phyloP scores from a whole-genome alignment of 2,113 vertebrate species.

The Clinocottus analis region DNA sequence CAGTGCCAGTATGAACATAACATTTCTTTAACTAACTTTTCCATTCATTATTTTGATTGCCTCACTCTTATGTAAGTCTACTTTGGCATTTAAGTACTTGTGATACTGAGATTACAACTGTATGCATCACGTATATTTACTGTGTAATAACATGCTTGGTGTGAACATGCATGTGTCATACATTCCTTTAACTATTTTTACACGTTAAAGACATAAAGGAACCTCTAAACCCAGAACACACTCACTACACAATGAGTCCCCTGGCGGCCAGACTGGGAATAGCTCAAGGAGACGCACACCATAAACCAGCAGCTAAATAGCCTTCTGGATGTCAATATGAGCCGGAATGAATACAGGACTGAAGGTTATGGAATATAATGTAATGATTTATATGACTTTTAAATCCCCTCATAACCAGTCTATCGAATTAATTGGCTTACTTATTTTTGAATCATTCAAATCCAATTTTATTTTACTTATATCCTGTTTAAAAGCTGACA shows the following conservation, averaged over 20 bases:
- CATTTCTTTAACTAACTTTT: background rate
- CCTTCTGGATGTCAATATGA: background rate
- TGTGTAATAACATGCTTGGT: background rate
- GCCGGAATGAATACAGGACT: slow-evolving; percentile 9
- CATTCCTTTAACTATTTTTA: background rate
- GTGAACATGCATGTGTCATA: background rate
- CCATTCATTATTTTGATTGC: background rate
- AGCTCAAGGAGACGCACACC: slow-evolving; percentile 3
- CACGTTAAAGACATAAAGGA: background rate
- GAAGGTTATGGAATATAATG: slow-evolving; percentile 19
- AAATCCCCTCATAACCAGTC: slow-evolving; percentile 15
- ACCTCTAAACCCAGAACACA: background rate
- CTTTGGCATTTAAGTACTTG: background rate
- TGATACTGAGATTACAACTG: background rate
- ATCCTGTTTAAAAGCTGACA: background rate
- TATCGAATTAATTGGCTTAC: background rate
- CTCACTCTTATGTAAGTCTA: background rate
- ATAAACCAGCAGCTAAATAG: background rate
- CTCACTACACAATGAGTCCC: slow-evolving; percentile 60
- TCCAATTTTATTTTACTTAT: slow-evolving; percentile 1
- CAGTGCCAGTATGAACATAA: no score
- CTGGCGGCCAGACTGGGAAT: slow-evolving; percentile 63
- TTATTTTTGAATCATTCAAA: slow-evolving; percentile 1
- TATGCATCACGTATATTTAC: background rate
- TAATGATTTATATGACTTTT: slow-evolving; percentile 28